Evolutionary conservation across 1,140 invertebrate genomes (phyloP).

Genomic region (Camponotus floridanus): DNA sequence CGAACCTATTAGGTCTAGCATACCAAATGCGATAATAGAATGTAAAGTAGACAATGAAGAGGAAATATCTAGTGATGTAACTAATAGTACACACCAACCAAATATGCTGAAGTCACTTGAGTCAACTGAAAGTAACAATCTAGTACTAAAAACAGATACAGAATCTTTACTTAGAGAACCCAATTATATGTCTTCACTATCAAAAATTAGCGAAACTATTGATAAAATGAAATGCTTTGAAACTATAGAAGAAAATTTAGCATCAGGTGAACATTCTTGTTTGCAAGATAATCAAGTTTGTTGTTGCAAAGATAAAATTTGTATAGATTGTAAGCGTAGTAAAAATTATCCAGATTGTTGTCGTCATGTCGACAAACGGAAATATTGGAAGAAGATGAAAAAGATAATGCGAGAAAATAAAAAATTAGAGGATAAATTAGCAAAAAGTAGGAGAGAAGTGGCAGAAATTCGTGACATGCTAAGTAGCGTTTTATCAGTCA

Average conservation of each 20-base stretch:
- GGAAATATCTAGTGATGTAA: not conserved
- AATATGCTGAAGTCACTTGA: conserved; percentile 18
- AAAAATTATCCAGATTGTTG: conserved; percentile 66
- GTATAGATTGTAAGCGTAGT: conserved; percentile 54
- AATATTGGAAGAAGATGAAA: conserved; percentile 77
- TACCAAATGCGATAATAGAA: conserved; percentile 49
- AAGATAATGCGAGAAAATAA: conserved; percentile 78
- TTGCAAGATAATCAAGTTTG: conserved; percentile 20
- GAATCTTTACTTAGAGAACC: conserved; percentile 7
- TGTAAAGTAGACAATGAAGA: conserved; percentile 21
- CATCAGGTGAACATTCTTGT: conserved; percentile 25
- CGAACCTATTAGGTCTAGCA: conserved; percentile 6
- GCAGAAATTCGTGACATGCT: conserved; percentile 79
- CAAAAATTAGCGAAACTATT: not conserved
- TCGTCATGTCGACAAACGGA: conserved; percentile 66
- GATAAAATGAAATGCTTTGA: not conserved
- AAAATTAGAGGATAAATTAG: conserved; percentile 76
- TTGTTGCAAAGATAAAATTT: conserved; percentile 39
- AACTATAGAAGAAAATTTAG: not conserved
- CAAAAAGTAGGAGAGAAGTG: conserved; percentile 78
- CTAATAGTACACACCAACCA: conserved; percentile 8
- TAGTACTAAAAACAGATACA: not conserved
- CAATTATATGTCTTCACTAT: not conserved
- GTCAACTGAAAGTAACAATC: conserved; percentile 40
- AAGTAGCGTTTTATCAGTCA: conserved; percentile 80